Percentiles rank a stretch among this genome's conserved stretches.
Conservation (phyloP, 2,888 invertebrate species). For the Amaurobius ferox region DNA sequence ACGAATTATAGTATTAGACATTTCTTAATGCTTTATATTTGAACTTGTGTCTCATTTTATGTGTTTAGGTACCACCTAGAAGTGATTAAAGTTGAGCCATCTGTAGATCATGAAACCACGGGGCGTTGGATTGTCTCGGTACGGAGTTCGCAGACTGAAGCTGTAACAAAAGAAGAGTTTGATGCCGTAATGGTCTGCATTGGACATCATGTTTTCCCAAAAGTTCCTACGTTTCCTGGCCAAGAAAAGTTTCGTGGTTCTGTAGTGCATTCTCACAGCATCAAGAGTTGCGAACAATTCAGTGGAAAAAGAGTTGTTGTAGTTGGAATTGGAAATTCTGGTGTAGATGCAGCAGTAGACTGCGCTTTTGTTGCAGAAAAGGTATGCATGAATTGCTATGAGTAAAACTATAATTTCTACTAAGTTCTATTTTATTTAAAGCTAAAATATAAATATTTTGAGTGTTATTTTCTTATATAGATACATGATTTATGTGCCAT, state of each 20-base stretch:
- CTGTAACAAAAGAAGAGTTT: conserved; percentile 50
- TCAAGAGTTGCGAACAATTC: conserved; percentile 72
- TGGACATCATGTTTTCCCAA: conserved; percentile 79
- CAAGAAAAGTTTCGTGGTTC: conserved; percentile 76
- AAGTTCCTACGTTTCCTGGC: conserved; percentile 77
- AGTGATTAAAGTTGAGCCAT: conserved; percentile 71
- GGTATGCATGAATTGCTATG: conserved; percentile 68
- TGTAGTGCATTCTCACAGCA: conserved; percentile 74
- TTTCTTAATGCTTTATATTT: too few relatives aligned
- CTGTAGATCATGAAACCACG: conserved; percentile 42
- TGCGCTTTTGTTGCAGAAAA: conserved; percentile 76
- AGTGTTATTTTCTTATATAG: too few relatives aligned
- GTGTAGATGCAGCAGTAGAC: conserved; percentile 78
- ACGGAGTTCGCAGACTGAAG: conserved; percentile 40
- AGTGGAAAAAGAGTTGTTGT: conserved; percentile 78
- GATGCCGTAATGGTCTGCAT: conserved; percentile 79
- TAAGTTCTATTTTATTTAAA: too few relatives aligned
- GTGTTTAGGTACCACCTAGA: conserved; percentile 75
- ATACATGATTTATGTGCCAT: too few relatives aligned
- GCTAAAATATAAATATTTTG: too few relatives aligned
- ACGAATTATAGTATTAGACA: too few relatives aligned
- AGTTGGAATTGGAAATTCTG: conserved; percentile 80
- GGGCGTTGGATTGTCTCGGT: conserved; percentile 73
- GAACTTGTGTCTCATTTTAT: too few relatives aligned
- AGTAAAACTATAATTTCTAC: too few relatives aligned